A percentile compares a stretch with the other conserved stretches of the same genome.
phyloP scores from a whole-genome alignment of 2,113 vertebrate genomes.

The Nipponia nippon region DNA sequence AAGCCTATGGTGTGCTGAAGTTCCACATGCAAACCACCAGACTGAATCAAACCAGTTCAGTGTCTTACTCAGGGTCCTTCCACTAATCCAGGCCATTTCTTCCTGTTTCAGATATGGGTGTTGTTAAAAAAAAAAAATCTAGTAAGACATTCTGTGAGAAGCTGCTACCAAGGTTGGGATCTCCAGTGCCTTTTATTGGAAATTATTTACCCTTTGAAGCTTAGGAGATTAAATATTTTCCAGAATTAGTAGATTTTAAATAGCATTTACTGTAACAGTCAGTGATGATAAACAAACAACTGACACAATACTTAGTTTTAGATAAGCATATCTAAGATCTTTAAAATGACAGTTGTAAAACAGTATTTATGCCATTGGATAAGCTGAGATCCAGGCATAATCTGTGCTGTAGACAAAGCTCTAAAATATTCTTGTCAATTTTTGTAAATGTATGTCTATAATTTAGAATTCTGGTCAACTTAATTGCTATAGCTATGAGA shows the following conservation, averaged over 20 bases:
- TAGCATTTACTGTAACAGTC: neutral
- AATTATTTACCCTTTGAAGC: neutral
- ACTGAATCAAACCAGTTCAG: neutral
- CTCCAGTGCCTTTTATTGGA: neutral
- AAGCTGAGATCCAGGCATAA: neutral
- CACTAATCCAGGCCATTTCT: neutral
- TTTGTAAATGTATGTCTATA: neutral
- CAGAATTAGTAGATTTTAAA: neutral
- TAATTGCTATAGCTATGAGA: neutral
- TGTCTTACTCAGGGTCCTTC: neutral
- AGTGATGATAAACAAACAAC: neutral
- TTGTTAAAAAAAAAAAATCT: neutral
- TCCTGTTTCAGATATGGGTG: neutral
- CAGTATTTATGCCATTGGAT: neutral
- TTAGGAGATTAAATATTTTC: neutral
- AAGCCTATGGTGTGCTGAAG: neutral
- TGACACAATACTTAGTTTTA: neutral
- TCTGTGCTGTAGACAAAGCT: neutral
- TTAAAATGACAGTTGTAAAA: neutral
- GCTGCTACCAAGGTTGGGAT: neutral
- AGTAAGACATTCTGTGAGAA: neutral
- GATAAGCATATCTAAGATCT: neutral
- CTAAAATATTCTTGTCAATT: conserved; percentile 1
- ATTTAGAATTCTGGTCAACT: neutral
- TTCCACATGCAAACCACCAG: neutral